Evolutionary conservation across 2,888 invertebrate species (phyloP).

Genomic region (Drosophila siamana): DNA sequence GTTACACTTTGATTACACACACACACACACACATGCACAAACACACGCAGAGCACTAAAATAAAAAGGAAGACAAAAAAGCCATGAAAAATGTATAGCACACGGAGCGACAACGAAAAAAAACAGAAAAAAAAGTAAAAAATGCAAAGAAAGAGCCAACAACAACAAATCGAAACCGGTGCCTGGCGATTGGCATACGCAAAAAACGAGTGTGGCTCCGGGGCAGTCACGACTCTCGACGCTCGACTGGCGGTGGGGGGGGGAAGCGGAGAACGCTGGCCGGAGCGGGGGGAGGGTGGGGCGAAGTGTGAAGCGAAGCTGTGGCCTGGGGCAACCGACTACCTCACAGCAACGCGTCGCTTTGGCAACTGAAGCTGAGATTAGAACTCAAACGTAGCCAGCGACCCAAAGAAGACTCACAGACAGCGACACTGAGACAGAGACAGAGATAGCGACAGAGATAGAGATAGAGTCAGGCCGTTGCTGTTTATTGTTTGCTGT

Average conservation of each 20-base stretch:
- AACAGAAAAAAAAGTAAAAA: conserved; percentile 5
- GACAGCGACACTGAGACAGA: not conserved
- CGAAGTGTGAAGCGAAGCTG: not conserved
- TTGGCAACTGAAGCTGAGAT: conserved; percentile 67
- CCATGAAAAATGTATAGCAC: conserved; percentile 6
- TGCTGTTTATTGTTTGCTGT: conserved; percentile 22
- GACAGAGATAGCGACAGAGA: not conserved
- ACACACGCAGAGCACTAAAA: conserved; percentile 18
- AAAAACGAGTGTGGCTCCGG: too few species aligned
- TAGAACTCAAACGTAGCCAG: conserved; percentile 28
- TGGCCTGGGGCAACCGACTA: conserved; percentile 33
- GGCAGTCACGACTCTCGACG: too few species aligned
- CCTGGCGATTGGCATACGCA: conserved; percentile 3
- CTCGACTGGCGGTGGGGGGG: too few species aligned
- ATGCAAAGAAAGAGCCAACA: conserved; percentile 1
- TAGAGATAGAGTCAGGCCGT: not conserved
- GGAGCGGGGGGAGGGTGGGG: too few species aligned
- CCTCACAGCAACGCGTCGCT: conserved; percentile 63
- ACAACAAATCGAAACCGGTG: conserved; percentile 53
- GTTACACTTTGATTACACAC: conserved; percentile 31
- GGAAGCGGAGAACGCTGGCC: too few species aligned
- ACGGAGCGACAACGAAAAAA: conserved; percentile 1
- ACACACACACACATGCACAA: not conserved
- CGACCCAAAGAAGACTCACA: not conserved
- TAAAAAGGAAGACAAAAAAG: conserved; percentile 10